Base-by-base conservation (phyloP, 53 echinoderm and acorn worm species). In the Holothuria leucospilota region DNA sequence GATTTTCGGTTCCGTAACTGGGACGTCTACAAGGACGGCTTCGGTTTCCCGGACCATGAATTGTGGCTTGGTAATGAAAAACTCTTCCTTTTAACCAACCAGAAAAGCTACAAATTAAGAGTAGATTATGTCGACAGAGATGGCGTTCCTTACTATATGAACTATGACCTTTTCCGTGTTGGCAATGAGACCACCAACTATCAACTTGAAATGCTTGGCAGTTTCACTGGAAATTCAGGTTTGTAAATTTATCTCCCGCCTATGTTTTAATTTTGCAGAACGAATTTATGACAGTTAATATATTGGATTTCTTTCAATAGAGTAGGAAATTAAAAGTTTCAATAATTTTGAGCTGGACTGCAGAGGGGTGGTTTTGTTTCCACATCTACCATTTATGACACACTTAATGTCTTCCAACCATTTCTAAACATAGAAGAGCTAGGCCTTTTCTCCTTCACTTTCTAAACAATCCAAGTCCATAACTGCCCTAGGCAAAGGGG, bases 21-120 rank as follows among this genome's bases (percentile, higher is more conserved):
- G 72, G 20, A 39, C 8, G 72, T 20, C 42, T 71, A 71, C 72
- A 42, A 71, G 39, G 72, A 71, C 42, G 72, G 72, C 39, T 71
- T 71, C 20, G 72, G 72, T 29, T 39, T 71, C 16, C 30, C 42
- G 16, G 42, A 14, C 4, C 39, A 46, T 71, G 72, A 71, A 71
- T 21, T 71, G 13, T n/a, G n/a, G n/a, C n/a, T n/a, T n/a, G n/a
- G n/a, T n/a, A n/a, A n/a, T 46, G 40, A 71, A 71, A 71, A 71
- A 39, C 72, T 71, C 40, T 41, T n/a, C 42, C 34, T 71, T 46
- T n/a, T 71, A 4, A 71, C 72, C 4, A 71, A 40, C 6, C 72
- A 71, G 42, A 71, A 39, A 46, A 71, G 42, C 20, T 71, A 71
- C 72, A 39, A 71, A 39, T 46, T 71, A 41, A 46, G 39, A 16